phyloP scores from a whole-genome alignment of 2,797 vertebrate genomes.

The Pseudochaenichthys georgianus region DNA sequence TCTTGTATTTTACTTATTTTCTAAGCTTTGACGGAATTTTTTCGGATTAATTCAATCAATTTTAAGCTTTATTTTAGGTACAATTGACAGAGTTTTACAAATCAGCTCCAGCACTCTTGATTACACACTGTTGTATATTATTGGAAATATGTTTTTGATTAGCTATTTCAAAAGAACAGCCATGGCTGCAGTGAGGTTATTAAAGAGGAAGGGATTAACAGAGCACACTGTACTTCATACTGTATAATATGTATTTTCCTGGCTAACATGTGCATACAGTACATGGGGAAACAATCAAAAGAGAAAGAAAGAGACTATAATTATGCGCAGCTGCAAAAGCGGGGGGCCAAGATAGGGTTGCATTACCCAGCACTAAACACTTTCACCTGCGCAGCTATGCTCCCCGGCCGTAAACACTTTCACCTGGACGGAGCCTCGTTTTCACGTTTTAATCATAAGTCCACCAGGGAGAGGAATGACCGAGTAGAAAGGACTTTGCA shows the following conservation, averaged over 20 bases:
- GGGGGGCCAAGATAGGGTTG: slow-evolving; percentile 68
- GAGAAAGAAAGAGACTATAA: slow-evolving; percentile 67
- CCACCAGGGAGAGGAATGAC: slow-evolving; percentile 42
- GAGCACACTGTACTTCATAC: slow-evolving; percentile 51
- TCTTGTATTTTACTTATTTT: slow-evolving; percentile 8
- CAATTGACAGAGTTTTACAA: background rate
- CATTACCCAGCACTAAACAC: slow-evolving; percentile 79
- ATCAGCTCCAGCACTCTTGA: background rate
- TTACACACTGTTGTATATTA: slow-evolving; percentile 13
- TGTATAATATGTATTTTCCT: slow-evolving; percentile 68
- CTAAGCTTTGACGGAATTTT: slow-evolving; percentile 5
- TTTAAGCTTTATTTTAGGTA: slow-evolving; percentile 9
- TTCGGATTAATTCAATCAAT: background rate
- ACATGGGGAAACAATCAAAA: slow-evolving; percentile 79
- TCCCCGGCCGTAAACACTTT: slow-evolving; percentile 73
- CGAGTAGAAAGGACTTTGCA: slow-evolving; percentile 22
- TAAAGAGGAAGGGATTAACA: slow-evolving; percentile 40
- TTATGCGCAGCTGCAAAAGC: slow-evolving; percentile 81
- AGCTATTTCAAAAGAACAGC: slow-evolving; percentile 22
- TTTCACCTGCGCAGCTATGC: slow-evolving; percentile 74
- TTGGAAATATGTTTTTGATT: slow-evolving; percentile 37
- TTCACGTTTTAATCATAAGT: slow-evolving; percentile 58
- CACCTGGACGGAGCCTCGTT: slow-evolving; percentile 62
- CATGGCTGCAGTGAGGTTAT: background rate
- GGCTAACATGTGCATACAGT: slow-evolving; percentile 69